Conservation (phyloP, 2,888 invertebrate species). For the Orthonevra nobilis region DNA sequence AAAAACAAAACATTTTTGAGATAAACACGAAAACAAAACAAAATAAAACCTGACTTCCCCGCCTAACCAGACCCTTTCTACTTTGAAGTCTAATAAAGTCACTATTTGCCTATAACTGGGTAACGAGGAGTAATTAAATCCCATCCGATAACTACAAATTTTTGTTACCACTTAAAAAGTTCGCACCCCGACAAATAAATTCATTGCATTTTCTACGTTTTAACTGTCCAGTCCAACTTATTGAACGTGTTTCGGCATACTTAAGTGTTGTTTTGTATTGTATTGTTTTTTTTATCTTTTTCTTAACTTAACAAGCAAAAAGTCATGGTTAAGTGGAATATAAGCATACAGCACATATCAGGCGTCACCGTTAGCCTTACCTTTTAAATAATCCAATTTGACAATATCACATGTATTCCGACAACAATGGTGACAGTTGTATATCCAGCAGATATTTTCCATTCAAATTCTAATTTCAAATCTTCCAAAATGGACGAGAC, state of each 20-base stretch:
- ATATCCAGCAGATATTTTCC: conserved; percentile 67
- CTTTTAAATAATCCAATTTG: conserved; percentile 67
- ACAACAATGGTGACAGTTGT: conserved; percentile 61
- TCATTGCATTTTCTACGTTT: conserved; percentile 5
- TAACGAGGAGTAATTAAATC: background rate
- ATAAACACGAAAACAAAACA: too few species aligned
- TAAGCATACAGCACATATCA: too few species aligned
- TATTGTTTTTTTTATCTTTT: too few species aligned
- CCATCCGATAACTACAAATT: background rate
- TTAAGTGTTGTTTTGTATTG: background rate
- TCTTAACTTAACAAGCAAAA: too few species aligned
- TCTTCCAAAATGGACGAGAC: conserved; percentile 50
- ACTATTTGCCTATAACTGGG: too few species aligned
- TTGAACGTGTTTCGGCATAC: background rate
- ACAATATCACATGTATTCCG: conserved; percentile 64
- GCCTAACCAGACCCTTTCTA: too few species aligned
- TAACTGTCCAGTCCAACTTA: conserved; percentile 16
- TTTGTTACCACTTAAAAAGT: background rate
- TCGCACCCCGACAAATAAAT: conserved; percentile 1
- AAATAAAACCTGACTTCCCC: too few species aligned
- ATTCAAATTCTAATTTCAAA: conserved; percentile 65
- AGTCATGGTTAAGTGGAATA: too few species aligned
- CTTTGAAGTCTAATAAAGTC: too few species aligned
- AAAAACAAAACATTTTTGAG: too few species aligned
- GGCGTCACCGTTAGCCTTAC: conserved; percentile 16